These are phyloP conservation scores for Takifugu flavidus DNA, from an alignment of 2,113 vertebrate species.

Conservation along the genomic window DNA sequence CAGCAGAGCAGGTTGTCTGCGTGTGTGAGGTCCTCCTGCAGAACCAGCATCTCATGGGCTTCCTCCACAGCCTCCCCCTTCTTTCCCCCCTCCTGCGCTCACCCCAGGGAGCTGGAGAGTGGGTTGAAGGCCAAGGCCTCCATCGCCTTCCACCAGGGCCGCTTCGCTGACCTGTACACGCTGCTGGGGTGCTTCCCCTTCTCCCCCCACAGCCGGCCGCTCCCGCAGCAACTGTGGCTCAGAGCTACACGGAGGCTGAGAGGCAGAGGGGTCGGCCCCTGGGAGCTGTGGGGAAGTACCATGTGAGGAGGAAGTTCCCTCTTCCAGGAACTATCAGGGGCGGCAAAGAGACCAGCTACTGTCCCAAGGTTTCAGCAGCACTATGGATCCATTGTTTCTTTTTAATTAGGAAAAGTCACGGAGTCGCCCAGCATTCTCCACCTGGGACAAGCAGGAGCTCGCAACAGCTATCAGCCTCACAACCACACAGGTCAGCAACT, in stretches of 20 bases:
- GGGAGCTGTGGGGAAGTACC: constrained; percentile 75
- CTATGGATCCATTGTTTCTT: not conserved
- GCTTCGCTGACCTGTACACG: constrained; percentile 67
- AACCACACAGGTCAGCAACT: constrained; percentile 91
- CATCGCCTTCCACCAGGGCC: constrained; percentile 72
- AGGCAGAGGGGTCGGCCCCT: constrained; percentile 66
- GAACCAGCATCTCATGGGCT: constrained; percentile 55
- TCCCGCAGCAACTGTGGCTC: constrained; percentile 76
- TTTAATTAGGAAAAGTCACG: constrained; percentile 69
- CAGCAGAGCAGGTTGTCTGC: constrained; percentile 71
- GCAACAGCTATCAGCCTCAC: constrained; percentile 86
- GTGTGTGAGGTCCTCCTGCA: constrained; percentile 55
- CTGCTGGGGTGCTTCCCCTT: constrained; percentile 68
- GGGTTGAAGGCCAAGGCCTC: constrained; percentile 68
- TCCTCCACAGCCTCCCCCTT: constrained; percentile 62
- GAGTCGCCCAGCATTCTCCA: constrained; percentile 19
- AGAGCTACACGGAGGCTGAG: constrained; percentile 69
- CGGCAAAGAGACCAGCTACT: constrained; percentile 75
- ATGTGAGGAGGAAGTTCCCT: constrained; percentile 71
- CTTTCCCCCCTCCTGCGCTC: constrained; percentile 17
- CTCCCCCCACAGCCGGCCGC: constrained; percentile 63
- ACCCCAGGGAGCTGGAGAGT: constrained; percentile 54
- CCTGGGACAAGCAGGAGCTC: constrained; percentile 87
- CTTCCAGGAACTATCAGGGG: constrained; percentile 74
- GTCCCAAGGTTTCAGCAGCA: constrained; percentile 64